Conservation (phyloP, 2,797 vertebrate species). For the Microctenopoma stevenorrisi region DNA sequence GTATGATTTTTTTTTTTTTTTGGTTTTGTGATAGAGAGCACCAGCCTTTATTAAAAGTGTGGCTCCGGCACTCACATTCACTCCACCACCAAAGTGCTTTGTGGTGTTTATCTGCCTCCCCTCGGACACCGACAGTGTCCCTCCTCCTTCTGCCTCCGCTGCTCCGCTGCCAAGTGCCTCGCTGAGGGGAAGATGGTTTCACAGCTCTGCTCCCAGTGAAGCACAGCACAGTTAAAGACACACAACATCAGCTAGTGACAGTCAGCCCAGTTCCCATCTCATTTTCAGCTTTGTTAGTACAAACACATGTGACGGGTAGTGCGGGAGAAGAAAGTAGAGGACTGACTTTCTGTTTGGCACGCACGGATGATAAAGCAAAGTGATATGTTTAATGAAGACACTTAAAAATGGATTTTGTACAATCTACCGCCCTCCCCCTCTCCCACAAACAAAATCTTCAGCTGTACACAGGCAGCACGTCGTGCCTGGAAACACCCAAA, state of each 20-base stretch:
- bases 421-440: constrained; percentile 29
- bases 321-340: not conserved
- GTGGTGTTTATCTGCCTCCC: constrained; percentile 85
- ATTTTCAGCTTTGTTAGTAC: constrained; percentile 54
- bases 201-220: constrained; percentile 34
- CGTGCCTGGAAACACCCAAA: constrained; percentile 65
- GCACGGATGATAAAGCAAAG: constrained; percentile 31
- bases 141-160: constrained; percentile 71
- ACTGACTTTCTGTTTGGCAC: constrained; percentile 26
- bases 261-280: constrained; percentile 33
- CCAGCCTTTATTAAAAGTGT: constrained; percentile 84
- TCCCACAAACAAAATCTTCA: constrained; percentile 44
- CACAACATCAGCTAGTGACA: constrained; percentile 45
- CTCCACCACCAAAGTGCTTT: constrained; percentile 85
- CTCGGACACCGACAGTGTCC: constrained; percentile 80
- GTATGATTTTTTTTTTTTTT: constrained; percentile 29
- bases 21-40: constrained; percentile 64
- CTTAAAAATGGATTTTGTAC: constrained; percentile 33
- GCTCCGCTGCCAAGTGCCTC: constrained; percentile 69
- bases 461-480: constrained; percentile 43
- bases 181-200: constrained; percentile 47
- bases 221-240: constrained; percentile 41
- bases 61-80: constrained; percentile 87
- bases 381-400: constrained; percentile 26
- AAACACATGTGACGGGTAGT: constrained; percentile 37